Conservation (phyloP, 2,113 vertebrate species). For the Pseudorasbora parva region DNA sequence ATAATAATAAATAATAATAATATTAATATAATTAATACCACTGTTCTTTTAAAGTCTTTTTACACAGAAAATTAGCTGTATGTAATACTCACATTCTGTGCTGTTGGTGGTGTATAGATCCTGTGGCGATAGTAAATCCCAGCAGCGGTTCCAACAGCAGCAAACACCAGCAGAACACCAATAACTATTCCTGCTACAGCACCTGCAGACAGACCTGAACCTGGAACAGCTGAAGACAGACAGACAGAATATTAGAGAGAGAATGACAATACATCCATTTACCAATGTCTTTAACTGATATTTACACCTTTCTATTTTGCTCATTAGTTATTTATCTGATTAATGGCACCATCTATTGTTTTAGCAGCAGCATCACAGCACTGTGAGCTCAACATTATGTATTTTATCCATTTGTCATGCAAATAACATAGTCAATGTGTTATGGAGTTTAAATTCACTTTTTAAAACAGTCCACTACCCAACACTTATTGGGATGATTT, state of each 20-base stretch:
- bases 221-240: not conserved
- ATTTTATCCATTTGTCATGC: too few species aligned
- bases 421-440: too few species aligned
- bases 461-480: too few species aligned
- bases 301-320: not conserved
- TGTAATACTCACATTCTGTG: not conserved
- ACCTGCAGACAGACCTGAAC: not conserved
- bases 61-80: not conserved
- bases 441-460: too few species aligned
- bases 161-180: not conserved
- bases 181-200: not conserved
- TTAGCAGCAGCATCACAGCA: not conserved
- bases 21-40: too few species aligned
- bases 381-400: too few species aligned
- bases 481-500: too few species aligned
- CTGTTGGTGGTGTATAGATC: not conserved
- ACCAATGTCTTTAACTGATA: not conserved
- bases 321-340: not conserved
- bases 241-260: not conserved
- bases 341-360: not conserved
- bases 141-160: not conserved
- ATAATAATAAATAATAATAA: too few species aligned
- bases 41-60: too few species aligned
- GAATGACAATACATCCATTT: not conserved
- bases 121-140: not conserved